A percentile compares a stretch with the other conserved stretches of the same genome.
These are phyloP conservation scores for Callionymus lyra DNA, from an alignment of 2,113 vertebrate species.

Conservation along the genomic window DNA sequence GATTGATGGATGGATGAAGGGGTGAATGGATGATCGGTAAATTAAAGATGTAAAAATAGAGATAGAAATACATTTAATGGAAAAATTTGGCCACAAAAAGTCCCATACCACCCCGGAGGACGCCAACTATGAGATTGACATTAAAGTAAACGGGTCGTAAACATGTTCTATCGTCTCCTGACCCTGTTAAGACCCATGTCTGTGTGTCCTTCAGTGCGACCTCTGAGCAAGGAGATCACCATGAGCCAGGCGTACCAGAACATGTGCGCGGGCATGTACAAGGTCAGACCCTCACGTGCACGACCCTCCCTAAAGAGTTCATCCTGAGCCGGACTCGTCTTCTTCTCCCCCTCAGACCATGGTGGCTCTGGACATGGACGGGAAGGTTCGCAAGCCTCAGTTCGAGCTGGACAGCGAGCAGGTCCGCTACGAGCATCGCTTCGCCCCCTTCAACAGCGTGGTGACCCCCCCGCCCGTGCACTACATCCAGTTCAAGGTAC, in stretches of 20 bases:
- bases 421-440: constrained; percentile 95
- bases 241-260: constrained; percentile 99
- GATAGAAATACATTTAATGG: no score
- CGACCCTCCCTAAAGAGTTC: background rate
- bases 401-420: constrained; percentile 98
- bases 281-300: constrained; percentile 61
- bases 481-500: constrained; percentile 96
- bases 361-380: constrained; percentile 97
- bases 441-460: constrained; percentile 96
- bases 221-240: constrained; percentile 92
- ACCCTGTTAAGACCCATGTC: constrained; percentile 5
- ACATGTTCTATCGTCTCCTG: background rate
- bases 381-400: constrained; percentile 94
- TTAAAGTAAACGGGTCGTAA: no score
- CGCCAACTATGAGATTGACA: no score
- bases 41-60: no score
- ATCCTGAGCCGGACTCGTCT: background rate
- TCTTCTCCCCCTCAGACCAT: constrained; percentile 74
- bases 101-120: no score
- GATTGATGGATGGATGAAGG: no score
- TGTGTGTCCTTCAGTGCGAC: constrained; percentile 77
- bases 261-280: constrained; percentile 99
- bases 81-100: no score
- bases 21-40: no score
- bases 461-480: constrained; percentile 95